Conservation (phyloP, 2,113 vertebrate genomes). For the Ciconia boyciana region DNA sequence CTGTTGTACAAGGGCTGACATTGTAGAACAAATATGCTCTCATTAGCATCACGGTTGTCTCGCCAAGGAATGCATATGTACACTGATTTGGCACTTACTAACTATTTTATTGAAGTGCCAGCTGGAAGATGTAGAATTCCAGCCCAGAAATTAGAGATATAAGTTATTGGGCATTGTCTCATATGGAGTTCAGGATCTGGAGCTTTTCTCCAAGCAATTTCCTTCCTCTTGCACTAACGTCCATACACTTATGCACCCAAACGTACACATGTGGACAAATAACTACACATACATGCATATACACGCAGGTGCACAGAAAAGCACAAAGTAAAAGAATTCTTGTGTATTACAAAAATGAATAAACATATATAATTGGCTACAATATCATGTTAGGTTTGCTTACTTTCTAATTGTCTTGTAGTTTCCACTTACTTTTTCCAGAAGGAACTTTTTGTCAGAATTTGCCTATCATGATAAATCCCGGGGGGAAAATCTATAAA, state of each 20-base stretch:
- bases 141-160: neutral
- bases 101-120: neutral
- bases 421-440: neutral
- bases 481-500: neutral
- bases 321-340: neutral
- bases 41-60: neutral
- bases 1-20: neutral
- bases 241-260: neutral
- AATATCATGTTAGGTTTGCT: neutral
- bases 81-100: neutral
- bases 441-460: neutral
- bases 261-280: neutral
- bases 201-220: neutral
- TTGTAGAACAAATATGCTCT: neutral
- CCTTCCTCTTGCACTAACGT: neutral
- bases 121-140: neutral
- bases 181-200: neutral
- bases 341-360: neutral
- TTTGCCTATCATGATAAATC: neutral
- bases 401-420: neutral
- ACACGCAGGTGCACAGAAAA: neutral
- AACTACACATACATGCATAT: neutral
- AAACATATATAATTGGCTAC: neutral
- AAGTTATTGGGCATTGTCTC: neutral
- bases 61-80: neutral